Evolutionary conservation across 2,888 invertebrate species (phyloP).

Genomic region (Agrenia bidenticulata): DNA sequence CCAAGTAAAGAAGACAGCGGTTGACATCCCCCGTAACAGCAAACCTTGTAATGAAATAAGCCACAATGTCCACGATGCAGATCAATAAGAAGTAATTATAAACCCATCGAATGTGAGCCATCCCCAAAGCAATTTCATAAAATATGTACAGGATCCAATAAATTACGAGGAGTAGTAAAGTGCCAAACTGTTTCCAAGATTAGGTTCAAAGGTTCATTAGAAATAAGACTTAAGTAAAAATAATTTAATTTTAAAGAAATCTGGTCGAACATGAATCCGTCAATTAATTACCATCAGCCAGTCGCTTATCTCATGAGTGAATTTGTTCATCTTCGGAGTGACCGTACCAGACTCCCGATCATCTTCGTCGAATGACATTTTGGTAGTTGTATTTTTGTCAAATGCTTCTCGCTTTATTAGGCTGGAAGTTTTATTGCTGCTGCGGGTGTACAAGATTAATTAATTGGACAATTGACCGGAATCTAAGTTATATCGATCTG

Average conservation of each 20-base stretch:
- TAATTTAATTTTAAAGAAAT: too few relatives aligned
- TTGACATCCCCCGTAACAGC: constrained; percentile 3
- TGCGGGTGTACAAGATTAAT: too few relatives aligned
- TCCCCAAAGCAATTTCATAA: constrained; percentile 15
- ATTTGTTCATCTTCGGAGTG: constrained; percentile 17
- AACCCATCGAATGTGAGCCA: constrained; percentile 19
- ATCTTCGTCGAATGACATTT: constrained; percentile 1
- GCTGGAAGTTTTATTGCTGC: background rate
- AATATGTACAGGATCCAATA: constrained; percentile 8
- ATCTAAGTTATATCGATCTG: background rate
- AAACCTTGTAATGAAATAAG: constrained; percentile 7
- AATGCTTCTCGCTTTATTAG: background rate
- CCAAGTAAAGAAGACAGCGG: background rate
- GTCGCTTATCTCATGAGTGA: constrained; percentile 8
- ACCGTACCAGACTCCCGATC: background rate
- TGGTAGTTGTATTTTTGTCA: background rate
- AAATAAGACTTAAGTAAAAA: too few relatives aligned
- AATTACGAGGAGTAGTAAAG: background rate
- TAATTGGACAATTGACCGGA: too few relatives aligned
- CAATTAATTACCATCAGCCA: constrained; percentile 18
- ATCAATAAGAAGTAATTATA: constrained; percentile 2
- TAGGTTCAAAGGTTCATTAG: background rate
- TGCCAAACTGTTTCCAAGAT: background rate
- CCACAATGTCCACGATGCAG: constrained; percentile 4
- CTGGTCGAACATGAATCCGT: too few relatives aligned